These are phyloP conservation scores for Melitaea cinxia DNA, from an alignment of 1,140 invertebrate genomes.

Conservation along the genomic window DNA sequence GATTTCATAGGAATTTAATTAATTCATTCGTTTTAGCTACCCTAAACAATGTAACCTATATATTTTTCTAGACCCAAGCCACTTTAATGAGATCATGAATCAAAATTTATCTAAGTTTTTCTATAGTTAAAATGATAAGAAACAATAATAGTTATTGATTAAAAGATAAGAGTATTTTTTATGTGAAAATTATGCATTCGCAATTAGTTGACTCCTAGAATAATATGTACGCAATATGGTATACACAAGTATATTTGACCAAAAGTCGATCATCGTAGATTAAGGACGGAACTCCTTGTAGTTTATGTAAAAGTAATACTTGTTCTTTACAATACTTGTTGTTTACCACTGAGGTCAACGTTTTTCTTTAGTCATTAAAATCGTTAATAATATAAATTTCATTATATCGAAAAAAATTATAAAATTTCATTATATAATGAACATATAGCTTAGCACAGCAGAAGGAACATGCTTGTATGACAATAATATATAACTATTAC, in stretches of 20 bases:
- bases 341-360: neutral
- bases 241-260: neutral
- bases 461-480: too few relatives aligned
- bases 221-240: neutral
- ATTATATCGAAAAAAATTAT: neutral
- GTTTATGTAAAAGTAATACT: neutral
- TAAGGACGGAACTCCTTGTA: slow-evolving; percentile 8
- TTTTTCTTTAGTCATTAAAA: neutral
- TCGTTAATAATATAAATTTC: neutral
- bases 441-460: too few relatives aligned
- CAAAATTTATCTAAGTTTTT: neutral
- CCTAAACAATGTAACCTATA: slow-evolving; percentile 35
- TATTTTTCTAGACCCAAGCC: slow-evolving; percentile 30
- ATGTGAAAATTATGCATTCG: too few relatives aligned
- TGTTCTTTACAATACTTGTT: neutral
- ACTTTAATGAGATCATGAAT: slow-evolving; percentile 27
- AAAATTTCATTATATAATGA: too few relatives aligned
- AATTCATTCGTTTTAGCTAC: slow-evolving; percentile 35
- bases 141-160: neutral
- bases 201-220: neutral
- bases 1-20: slow-evolving; percentile 30
- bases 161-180: too few relatives aligned
- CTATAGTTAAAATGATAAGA: neutral
- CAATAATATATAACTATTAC: too few relatives aligned
- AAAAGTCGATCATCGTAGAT: neutral